Evolutionary conservation across 2,797 vertebrate genomes (phyloP), one percentile per base, ranked within the genome.

Genomic region (Gila robusta): DNA sequence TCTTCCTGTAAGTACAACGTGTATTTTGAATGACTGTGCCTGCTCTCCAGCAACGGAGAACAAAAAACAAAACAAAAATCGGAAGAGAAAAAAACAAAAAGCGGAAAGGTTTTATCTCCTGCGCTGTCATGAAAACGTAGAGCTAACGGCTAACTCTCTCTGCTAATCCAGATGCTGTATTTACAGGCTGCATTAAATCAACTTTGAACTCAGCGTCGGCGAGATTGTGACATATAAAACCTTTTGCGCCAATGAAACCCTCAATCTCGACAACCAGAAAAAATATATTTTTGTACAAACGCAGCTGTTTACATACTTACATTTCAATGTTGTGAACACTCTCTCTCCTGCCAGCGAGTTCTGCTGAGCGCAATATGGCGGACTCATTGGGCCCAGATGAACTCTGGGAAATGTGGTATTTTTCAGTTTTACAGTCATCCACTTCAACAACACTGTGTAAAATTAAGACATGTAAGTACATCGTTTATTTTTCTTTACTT

Each of bases 331-430:
- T 93, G 87, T 92, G 82, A 81, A 78, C 85, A 85, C 79, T 87
- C 59, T 86, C 84, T 87, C 91, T 89, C 84, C 82, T 91, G 87
- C 88, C 90, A 92, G 92, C 84, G 88, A 92, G 92, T 93, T 94
- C 76, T 88, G 86, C 77, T 44, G 73, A 91, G 88, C 95, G 93
- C 96, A 98, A 98, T 97, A 98, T 98, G 98, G 97, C 96, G 96
- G 96, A 67, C 77, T 70, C 79, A 67, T 44, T 49, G 64, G 91
- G 90, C 93, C 94, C 94, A 93, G 90, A 90, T 94, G 97, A 74
- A 93, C 73, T 90, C 92, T 96, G 97, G 97, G 96, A 97, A 96
- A 95, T 92, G 92, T 92, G 95, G 94, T 94, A 92, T 73, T 16
- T 66, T 86, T 74, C 21, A 69, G 17, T 59, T 19, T 10, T 64